Percentiles rank a stretch among this genome's conserved stretches.
Conservation (phyloP, 1,140 invertebrate species). For the Eurosta solidaginis region DNA sequence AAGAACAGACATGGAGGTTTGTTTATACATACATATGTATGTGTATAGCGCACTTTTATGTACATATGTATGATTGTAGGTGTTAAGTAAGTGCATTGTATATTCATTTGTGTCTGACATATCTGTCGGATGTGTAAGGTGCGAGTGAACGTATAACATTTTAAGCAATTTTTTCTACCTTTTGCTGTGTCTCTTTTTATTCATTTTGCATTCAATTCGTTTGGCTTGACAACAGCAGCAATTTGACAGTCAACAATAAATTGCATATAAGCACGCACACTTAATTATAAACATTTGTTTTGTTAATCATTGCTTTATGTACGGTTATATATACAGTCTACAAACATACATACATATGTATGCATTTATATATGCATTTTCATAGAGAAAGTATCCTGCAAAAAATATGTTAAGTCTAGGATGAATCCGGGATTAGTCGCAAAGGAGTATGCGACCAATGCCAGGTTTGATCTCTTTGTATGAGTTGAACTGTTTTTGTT, state of each 20-base stretch:
- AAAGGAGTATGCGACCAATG: too few relatives aligned
- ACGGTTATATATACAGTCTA: not conserved
- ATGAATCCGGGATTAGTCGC: too few relatives aligned
- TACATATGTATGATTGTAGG: too few relatives aligned
- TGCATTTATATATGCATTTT: not conserved
- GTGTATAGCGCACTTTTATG: too few relatives aligned
- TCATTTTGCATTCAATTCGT: conserved; percentile 13
- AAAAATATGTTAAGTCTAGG: too few relatives aligned
- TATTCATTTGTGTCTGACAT: not conserved
- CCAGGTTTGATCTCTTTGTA: too few relatives aligned
- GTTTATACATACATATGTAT: not conserved
- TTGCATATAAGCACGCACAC: conserved; percentile 10
- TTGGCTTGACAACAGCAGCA: not conserved
- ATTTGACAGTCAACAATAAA: conserved; percentile 24
- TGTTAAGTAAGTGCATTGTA: not conserved
- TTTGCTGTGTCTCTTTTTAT: not conserved
- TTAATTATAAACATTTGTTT: not conserved
- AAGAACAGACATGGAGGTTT: not conserved
- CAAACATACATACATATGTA: not conserved
- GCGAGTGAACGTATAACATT: conserved; percentile 14
- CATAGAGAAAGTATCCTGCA: not conserved
- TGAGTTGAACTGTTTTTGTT: too few relatives aligned
- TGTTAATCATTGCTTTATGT: not conserved
- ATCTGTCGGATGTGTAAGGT: conserved; percentile 17
- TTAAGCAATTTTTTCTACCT: conserved; percentile 6